Conservation (phyloP, 2,888 invertebrate genomes). For the Chromoteleia sp. region DNA sequence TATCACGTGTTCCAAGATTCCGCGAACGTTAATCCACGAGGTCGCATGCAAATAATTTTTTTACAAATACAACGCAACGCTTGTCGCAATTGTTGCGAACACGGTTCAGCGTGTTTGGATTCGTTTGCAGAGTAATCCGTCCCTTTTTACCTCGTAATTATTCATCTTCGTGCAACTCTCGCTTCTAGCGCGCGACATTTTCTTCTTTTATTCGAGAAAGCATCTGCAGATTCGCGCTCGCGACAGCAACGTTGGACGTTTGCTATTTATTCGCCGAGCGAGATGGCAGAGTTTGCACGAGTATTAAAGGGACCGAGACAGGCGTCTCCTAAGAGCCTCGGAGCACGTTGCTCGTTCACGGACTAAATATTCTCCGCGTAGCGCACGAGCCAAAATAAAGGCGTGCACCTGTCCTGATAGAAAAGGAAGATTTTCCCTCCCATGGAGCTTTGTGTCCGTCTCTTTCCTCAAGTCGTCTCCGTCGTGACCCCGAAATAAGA, state of each 20-base stretch:
- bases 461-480: conserved; percentile 51
- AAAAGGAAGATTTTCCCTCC: conserved; percentile 72
- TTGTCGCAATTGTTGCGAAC: conserved; percentile 18
- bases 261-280: conserved; percentile 64
- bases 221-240: conserved; percentile 61
- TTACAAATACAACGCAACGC: not conserved
- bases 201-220: conserved; percentile 53
- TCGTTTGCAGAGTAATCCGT: conserved; percentile 4
- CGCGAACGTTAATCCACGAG: not conserved
- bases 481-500: conserved; percentile 7
- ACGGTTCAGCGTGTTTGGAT: conserved; percentile 36
- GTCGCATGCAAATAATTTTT: conserved; percentile 2
- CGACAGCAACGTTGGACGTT: conserved; percentile 46
- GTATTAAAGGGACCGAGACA: conserved; percentile 26
- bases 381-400: conserved; percentile 74
- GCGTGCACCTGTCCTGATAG: conserved; percentile 76
- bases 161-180: conserved; percentile 58
- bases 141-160: conserved; percentile 46
- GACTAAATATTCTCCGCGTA: conserved; percentile 65
- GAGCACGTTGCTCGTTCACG: conserved; percentile 47
- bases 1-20: conserved; percentile 2
- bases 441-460: conserved; percentile 36
- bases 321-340: conserved; percentile 50
- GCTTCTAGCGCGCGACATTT: conserved; percentile 53
- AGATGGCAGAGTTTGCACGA: conserved; percentile 19